Evolutionary conservation across 2,888 invertebrate species (phyloP), one percentile per base, ranked within the genome.

Genomic region (Sympetrum striolatum): DNA sequence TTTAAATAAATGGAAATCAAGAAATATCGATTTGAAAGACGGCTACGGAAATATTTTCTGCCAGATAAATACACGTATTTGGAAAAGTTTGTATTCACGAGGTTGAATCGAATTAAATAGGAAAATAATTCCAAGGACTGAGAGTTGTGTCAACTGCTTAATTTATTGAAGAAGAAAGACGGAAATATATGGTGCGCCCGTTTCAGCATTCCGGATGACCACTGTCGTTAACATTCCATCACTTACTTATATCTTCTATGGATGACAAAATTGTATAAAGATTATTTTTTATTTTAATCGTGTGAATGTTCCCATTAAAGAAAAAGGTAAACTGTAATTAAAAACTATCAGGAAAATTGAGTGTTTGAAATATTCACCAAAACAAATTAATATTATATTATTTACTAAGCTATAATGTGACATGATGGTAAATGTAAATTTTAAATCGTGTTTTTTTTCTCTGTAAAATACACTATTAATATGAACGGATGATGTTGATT

Each of bases 381-480:
- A 86, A 86, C 86, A 86, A 86, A 86, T 86, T 86, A 86, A 86
- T 86, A 86, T 86, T 86, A 86, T 86, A 86, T 86, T 86, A 86
- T 86, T 86, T 86, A 86, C 86, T 86, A 86, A 86, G 86, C 86
- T 86, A 86, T 86, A 86, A 86, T 86, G 86, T 86, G 86, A 86
- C 60, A 86, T 86, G 86, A 86, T 86, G 86, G 86, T 86, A 86
- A 86, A 86, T 86, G 86, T 86, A 86, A 86, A 86, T 86, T 86
- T 86, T 86, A 60, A 86, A 86, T 86, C 86, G 86, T 86, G 86
- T 86, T 86, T 86, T 86, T 53, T 86, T 86, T 86, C 86, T 86
- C 86, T 86, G 86, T 86, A 86, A 86, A 86, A 86, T 86, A 86
- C 86, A 86, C 86, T 86, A 86, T 86, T 86, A 86, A 86, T 86